Evolutionary conservation across 2,888 invertebrate species (phyloP).

Genomic region (Tinea pellionella): DNA sequence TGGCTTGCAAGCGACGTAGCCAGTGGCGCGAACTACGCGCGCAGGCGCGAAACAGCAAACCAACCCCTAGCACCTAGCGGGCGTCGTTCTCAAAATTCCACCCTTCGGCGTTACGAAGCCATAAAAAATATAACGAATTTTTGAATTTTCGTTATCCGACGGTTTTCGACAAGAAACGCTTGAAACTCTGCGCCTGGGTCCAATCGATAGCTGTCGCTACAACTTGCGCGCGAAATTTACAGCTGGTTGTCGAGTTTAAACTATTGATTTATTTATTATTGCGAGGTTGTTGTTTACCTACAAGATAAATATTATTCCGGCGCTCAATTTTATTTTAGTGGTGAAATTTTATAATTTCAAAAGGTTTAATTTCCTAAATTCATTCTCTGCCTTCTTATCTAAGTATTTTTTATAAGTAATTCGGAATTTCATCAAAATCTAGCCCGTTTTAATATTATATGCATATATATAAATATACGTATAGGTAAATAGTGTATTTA

Average conservation of each 20-base stretch:
- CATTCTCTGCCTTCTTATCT: too few species aligned
- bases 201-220: not conserved
- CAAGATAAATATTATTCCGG: too few species aligned
- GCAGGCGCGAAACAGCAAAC: slow-evolving; percentile 59
- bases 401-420: too few species aligned
- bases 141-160: slow-evolving; percentile 54
- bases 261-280: not conserved
- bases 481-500: too few species aligned
- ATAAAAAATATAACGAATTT: slow-evolving; percentile 67
- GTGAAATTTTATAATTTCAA: too few species aligned
- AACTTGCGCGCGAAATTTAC: slow-evolving; percentile 2
- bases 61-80: slow-evolving; percentile 50
- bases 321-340: too few species aligned
- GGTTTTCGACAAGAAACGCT: slow-evolving; percentile 30
- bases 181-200: not conserved
- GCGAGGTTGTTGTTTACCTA: not conserved
- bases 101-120: slow-evolving; percentile 56
- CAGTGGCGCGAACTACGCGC: slow-evolving; percentile 54
- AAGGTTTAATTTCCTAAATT: too few species aligned
- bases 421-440: too few species aligned
- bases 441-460: too few species aligned
- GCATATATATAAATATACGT: too few species aligned
- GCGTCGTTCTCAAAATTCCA: slow-evolving; percentile 49
- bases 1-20: slow-evolving; percentile 48
- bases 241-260: not conserved